Evolutionary conservation across 2,888 invertebrate genomes (phyloP).

Genomic region (Molorchus minor): DNA sequence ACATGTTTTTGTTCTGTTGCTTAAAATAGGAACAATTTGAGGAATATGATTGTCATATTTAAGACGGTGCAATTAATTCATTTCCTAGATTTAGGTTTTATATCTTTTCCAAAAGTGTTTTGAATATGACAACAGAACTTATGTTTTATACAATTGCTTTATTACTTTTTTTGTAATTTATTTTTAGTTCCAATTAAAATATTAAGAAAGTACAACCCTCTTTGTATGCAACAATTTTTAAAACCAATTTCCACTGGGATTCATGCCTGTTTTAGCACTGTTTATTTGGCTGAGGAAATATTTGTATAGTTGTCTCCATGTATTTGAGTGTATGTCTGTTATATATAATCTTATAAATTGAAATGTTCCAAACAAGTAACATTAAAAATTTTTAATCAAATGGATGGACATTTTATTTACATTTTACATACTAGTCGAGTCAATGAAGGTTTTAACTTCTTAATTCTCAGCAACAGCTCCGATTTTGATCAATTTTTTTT

Average conservation of each 20-base stretch:
- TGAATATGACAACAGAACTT: conserved; percentile 29
- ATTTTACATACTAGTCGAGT: too few relatives aligned
- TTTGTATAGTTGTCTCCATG: conserved; percentile 54
- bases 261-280: conserved; percentile 34
- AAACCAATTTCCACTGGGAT: conserved; percentile 27
- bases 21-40: conserved; percentile 34
- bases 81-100: conserved; percentile 28
- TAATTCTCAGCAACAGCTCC: too few relatives aligned
- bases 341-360: conserved; percentile 54
- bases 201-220: conserved; percentile 27
- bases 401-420: conserved; percentile 11
- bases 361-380: conserved; percentile 53
- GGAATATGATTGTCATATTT: conserved; percentile 30
- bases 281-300: conserved; percentile 46
- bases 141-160: conserved; percentile 26
- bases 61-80: conserved; percentile 28
- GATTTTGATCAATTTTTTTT: too few relatives aligned
- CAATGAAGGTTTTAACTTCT: too few relatives aligned
- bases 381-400: conserved; percentile 51
- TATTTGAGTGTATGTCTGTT: conserved; percentile 55
- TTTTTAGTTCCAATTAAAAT: conserved; percentile 25
- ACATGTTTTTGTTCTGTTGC: conserved; percentile 46
- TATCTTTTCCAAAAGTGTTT: conserved; percentile 29
- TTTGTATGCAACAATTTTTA: conserved; percentile 25
- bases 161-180: conserved; percentile 27